Conservation (phyloP, 2,888 invertebrate genomes). For the Gerris lacustris region DNA sequence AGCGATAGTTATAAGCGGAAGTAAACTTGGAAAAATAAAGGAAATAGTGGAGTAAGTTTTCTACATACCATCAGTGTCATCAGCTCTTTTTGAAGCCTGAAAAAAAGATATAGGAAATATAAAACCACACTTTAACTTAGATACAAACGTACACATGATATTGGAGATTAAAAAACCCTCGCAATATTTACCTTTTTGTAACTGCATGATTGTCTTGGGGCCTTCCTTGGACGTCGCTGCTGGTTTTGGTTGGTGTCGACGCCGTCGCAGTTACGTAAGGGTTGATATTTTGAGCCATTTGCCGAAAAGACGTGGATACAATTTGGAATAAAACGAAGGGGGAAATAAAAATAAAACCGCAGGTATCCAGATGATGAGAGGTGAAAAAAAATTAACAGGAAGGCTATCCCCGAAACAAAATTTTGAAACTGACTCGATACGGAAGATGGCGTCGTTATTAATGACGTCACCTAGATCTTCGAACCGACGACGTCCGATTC, state of each 20-base stretch:
- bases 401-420: background rate
- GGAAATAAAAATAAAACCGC: too few species aligned
- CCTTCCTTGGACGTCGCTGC: constrained; percentile 60
- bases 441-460: constrained; percentile 9
- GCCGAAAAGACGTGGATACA: background rate
- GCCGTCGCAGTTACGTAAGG: constrained; percentile 62
- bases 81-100: constrained; percentile 74
- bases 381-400: background rate
- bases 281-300: constrained; percentile 79
- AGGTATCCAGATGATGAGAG: background rate
- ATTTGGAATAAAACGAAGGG: background rate
- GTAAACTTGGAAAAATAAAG: background rate
- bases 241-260: constrained; percentile 61
- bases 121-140: background rate
- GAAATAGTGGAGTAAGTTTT: background rate
- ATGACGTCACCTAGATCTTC: background rate
- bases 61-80: constrained; percentile 63
- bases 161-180: constrained; percentile 19
- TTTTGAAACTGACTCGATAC: constrained; percentile 3
- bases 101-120: constrained; percentile 31
- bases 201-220: constrained; percentile 74
- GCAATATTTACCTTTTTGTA: constrained; percentile 62
- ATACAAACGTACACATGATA: constrained; percentile 8
- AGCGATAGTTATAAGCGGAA: constrained; percentile 10
- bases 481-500: background rate